Conservation (phyloP, 2,113 vertebrate species). For the Pedionomus torquatus region DNA sequence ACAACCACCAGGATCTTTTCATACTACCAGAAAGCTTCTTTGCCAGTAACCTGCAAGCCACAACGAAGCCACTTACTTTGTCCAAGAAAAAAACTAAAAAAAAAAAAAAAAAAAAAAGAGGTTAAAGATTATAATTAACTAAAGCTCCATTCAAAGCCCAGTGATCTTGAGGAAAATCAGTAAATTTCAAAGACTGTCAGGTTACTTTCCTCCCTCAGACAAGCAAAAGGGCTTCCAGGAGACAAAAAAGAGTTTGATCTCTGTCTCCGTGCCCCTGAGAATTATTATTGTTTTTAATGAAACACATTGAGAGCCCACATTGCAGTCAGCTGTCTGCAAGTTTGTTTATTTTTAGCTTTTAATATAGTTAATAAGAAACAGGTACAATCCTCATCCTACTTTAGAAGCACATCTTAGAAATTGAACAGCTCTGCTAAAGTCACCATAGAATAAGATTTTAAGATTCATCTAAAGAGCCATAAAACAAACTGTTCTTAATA, state of each 20-base stretch:
- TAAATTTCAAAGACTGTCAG: neutral
- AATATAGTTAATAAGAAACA: slow-evolving; percentile 41
- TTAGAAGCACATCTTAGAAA: slow-evolving; percentile 10
- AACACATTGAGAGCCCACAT: neutral
- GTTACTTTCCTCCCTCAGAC: neutral
- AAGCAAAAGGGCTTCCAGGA: neutral
- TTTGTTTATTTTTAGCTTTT: slow-evolving; percentile 15
- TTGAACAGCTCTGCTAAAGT: neutral
- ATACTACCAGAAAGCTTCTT: neutral
- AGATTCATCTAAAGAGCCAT: neutral
- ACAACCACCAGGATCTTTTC: neutral
- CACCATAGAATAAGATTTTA: neutral
- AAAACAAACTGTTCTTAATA: slow-evolving; percentile 26
- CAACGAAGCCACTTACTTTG: neutral
- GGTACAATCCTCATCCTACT: neutral
- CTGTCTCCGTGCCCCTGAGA: neutral
- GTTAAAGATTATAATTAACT: neutral
- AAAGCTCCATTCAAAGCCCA: neutral
- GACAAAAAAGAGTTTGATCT: neutral
- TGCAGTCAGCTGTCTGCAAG: neutral
- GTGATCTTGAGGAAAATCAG: neutral
- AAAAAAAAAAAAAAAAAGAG: neutral
- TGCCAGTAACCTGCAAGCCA: neutral
- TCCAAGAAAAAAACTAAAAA: neutral
- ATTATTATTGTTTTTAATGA: slow-evolving; percentile 45